These are phyloP conservation scores for Tetranychus urticae DNA, from an alignment of 1,140 invertebrate species.

Conservation along the genomic window DNA sequence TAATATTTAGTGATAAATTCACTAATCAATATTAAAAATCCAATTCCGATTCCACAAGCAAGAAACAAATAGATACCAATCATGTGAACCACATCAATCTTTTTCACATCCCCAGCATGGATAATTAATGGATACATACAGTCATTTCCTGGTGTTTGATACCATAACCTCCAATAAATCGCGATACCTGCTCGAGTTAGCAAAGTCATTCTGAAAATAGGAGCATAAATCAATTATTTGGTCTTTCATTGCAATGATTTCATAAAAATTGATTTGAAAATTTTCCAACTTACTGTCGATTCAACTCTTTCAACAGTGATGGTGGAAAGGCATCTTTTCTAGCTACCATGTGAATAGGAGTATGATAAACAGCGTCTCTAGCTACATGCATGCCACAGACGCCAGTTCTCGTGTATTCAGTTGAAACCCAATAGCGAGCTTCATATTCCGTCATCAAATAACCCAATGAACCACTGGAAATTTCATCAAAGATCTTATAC, in stretches of 20 bases:
- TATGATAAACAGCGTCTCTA: conserved; percentile 45
- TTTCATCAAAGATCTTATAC: conserved; percentile 5
- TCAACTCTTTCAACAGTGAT: conserved; percentile 11
- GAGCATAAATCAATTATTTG: not conserved
- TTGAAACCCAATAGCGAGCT: conserved; percentile 10
- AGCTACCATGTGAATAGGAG: conserved; percentile 19
- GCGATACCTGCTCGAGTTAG: not conserved
- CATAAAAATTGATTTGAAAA: not conserved
- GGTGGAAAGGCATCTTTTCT: not conserved
- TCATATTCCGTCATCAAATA: conserved; percentile 7
- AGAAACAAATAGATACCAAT: conserved; percentile 64
- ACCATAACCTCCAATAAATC: conserved; percentile 38
- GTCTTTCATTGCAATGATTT: not conserved
- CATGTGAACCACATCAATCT: conserved; percentile 68
- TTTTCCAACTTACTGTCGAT: conserved; percentile 27
- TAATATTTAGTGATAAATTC: not conserved
- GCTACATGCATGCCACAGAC: conserved; percentile 22
- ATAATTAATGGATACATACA: conserved; percentile 37
- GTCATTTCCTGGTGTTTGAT: conserved; percentile 48
- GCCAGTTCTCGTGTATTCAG: conserved; percentile 8
- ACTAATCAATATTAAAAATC: not conserved
- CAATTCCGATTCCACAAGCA: not conserved
- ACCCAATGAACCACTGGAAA: conserved; percentile 2
- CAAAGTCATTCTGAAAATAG: not conserved
- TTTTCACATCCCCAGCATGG: conserved; percentile 35